Evolutionary conservation across 2,113 vertebrate species (phyloP).

Genomic region (Acanthochromis polyacanthus): DNA sequence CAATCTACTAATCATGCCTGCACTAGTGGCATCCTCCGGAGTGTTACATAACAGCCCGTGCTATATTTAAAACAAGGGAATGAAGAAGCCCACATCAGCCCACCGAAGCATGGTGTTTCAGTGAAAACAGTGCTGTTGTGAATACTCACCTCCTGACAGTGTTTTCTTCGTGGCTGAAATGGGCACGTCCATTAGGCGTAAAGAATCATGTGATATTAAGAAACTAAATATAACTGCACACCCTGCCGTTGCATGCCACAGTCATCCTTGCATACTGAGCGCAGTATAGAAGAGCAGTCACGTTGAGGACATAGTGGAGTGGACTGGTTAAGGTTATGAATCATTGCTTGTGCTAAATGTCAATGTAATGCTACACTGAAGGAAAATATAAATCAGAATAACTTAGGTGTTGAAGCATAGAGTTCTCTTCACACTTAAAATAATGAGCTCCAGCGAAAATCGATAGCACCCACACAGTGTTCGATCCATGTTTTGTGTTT

Average conservation of each 20-base stretch:
- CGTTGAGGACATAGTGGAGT: not conserved
- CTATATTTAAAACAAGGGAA: constrained; percentile 80
- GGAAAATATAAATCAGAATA: not conserved
- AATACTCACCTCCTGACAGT: constrained; percentile 27
- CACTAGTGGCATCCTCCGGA: constrained; percentile 65
- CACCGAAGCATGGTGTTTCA: constrained; percentile 66
- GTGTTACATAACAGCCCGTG: constrained; percentile 75
- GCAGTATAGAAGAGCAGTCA: not conserved
- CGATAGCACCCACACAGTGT: not conserved
- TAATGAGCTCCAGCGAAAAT: not conserved
- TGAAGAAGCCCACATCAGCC: constrained; percentile 77
- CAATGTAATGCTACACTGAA: not conserved
- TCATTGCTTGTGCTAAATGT: not conserved
- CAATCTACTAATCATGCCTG: constrained; percentile 66
- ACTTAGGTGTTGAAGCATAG: not conserved
- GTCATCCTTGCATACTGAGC: constrained; percentile 13
- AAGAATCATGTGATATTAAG: not conserved
- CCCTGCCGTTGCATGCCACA: not conserved
- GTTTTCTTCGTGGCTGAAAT: constrained; percentile 7
- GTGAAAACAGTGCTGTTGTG: constrained; percentile 42
- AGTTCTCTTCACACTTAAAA: not conserved
- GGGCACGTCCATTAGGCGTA: not conserved
- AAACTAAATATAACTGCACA: constrained; percentile 27
- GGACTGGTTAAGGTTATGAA: not conserved
- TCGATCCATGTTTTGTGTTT: not conserved